Percentiles rank a stretch among this genome's conserved stretches.
Conservation (phyloP, 2,797 vertebrate genomes). For the Coregonus sp. region DNA sequence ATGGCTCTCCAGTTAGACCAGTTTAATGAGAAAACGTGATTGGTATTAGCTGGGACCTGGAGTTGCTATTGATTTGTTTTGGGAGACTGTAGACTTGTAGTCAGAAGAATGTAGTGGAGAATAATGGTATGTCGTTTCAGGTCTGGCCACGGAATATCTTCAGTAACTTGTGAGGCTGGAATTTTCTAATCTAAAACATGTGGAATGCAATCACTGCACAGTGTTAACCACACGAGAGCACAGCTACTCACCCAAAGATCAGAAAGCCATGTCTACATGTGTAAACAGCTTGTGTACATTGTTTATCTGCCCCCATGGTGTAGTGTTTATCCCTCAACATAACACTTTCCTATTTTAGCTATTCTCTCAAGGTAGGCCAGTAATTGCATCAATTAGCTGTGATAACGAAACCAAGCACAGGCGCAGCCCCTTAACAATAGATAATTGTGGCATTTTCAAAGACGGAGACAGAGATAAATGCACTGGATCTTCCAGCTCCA, state of each 20-base stretch:
- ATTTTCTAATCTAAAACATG: neutral
- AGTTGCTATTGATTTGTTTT: constrained; percentile 51
- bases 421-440: constrained; percentile 27
- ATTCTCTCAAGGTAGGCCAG: constrained; percentile 44
- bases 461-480: constrained; percentile 15
- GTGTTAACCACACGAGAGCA: neutral
- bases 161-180: neutral
- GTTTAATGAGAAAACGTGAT: constrained; percentile 48
- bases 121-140: neutral
- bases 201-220: neutral
- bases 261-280: constrained; percentile 26
- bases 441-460: constrained; percentile 39
- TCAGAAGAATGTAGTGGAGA: constrained; percentile 33
- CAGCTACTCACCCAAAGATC: neutral
- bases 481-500: constrained; percentile 14
- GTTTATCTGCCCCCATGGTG: constrained; percentile 10
- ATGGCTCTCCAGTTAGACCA: constrained; percentile 23
- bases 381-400: constrained; percentile 54
- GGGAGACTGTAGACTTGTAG: constrained; percentile 31
- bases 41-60: constrained; percentile 44
- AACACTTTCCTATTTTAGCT: constrained; percentile 14
- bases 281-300: constrained; percentile 12
- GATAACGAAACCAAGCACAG: constrained; percentile 33
- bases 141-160: neutral
- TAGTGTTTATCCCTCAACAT: constrained; percentile 15